Percentiles rank a stretch among this genome's conserved stretches.
Conservation (phyloP, 2,888 invertebrate species). For the Lomographa bimaculata region DNA sequence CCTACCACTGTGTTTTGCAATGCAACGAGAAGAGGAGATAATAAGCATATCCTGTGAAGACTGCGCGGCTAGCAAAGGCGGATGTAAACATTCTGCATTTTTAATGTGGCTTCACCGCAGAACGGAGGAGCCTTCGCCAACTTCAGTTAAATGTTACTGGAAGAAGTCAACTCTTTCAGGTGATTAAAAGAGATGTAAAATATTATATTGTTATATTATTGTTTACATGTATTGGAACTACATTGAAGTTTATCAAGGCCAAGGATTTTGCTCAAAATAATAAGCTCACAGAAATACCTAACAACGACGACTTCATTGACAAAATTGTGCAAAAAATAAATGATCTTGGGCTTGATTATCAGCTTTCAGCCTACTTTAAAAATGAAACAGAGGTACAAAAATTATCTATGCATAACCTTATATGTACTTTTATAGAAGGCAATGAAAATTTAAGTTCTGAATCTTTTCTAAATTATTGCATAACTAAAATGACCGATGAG, state of each 20-base stretch:
- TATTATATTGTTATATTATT: conserved; percentile 6
- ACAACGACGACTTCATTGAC: conserved; percentile 5
- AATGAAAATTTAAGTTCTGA: conserved; percentile 3
- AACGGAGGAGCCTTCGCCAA: conserved; percentile 14
- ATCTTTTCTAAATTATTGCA: conserved; percentile 4
- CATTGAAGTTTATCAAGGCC: conserved; percentile 14
- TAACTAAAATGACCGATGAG: conserved; percentile 1
- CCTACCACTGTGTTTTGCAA: no score
- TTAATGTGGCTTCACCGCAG: no score
- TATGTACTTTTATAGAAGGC: conserved; percentile 6
- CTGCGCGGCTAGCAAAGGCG: conserved; percentile 19
- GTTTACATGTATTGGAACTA: conserved; percentile 5
- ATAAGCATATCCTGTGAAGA: conserved; percentile 10
- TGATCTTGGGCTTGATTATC: conserved; percentile 4
- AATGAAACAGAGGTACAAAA: conserved; percentile 3
- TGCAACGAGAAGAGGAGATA: conserved; percentile 10
- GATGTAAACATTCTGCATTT: conserved; percentile 26
- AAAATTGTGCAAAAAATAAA: conserved; percentile 11
- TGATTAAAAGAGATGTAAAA: conserved; percentile 6
- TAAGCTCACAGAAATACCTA: conserved; percentile 5
- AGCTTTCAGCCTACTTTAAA: conserved; percentile 4
- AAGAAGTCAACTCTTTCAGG: conserved; percentile 9
- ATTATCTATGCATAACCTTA: conserved; percentile 7
- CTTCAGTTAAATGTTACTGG: conserved; percentile 19
- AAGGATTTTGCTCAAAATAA: conserved; percentile 6